Conservation (phyloP, 2,113 vertebrate species). For the Nothobranchius kuhntae region DNA sequence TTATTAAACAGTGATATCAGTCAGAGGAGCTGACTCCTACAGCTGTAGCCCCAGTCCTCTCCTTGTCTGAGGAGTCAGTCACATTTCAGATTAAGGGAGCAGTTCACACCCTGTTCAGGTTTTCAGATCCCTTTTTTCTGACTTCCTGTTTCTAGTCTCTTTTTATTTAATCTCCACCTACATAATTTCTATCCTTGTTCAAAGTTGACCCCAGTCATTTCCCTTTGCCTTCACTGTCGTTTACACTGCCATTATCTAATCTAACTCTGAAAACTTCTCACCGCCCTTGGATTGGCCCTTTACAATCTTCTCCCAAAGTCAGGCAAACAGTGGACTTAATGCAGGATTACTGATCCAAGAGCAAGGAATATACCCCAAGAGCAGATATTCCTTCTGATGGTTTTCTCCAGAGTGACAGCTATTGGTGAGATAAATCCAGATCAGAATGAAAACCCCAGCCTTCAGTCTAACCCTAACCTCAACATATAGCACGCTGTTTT, state of each 20-base stretch:
- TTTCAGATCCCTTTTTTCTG: not conserved
- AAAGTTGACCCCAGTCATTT: constrained; percentile 21
- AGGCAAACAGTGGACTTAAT: constrained; percentile 52
- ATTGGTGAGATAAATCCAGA: constrained; percentile 36
- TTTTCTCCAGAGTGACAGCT: constrained; percentile 47
- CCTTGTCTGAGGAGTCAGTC: constrained; percentile 30
- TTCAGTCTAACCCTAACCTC: constrained; percentile 39
- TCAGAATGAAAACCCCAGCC: constrained; percentile 23
- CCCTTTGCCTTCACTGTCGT: constrained; percentile 35
- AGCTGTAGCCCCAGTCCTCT: constrained; percentile 12
- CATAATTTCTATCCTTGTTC: constrained; percentile 12
- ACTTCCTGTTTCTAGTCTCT: not conserved
- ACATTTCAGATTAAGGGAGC: constrained; percentile 3
- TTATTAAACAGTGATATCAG: constrained; percentile 2
- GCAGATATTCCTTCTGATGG: constrained; percentile 61
- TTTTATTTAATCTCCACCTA: not conserved
- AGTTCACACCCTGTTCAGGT: not conserved
- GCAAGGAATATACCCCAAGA: constrained; percentile 62
- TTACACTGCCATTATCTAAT: constrained; percentile 65
- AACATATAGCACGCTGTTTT: not conserved
- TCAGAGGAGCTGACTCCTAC: constrained; percentile 17
- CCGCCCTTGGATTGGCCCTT: constrained; percentile 80
- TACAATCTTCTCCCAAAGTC: constrained; percentile 68
- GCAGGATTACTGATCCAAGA: constrained; percentile 70
- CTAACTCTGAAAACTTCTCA: constrained; percentile 70